Base-by-base conservation (phyloP, 2,797 vertebrate genomes). In the Balearica regulorum region DNA sequence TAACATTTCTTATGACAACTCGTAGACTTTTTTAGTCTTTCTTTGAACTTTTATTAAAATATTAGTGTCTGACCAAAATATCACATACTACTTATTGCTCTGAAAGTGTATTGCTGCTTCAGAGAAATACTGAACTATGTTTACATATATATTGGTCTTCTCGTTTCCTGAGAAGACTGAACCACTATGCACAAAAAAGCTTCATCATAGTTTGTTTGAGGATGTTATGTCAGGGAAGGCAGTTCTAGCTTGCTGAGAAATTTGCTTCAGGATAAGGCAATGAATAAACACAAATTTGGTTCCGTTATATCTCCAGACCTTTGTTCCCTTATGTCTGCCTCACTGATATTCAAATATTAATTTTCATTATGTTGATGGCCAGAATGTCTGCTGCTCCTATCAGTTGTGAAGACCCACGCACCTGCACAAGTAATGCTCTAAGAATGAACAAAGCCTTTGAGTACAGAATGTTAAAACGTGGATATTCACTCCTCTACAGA, bases 321-420 rank as follows among this genome's bases (percentile, higher is more conserved):
- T 83, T 64, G 53, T 48, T 68, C 16, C 49, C 28, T 85, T 66
- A 43, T 70, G 35, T 31, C 72, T 83, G 22, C 19, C 31, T 78
- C 26, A 39, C 33, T 72, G 73, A 10, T 35, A 78, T 9, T 12
- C 7, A 6, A 61, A 37, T 68, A 62, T 48, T 83, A 71, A 90
- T 93, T 95, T 66, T 79, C 60, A 33, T 28, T 25, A 2, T 54
- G 54, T 21, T 73, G 39, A 33, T 62, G 77, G 49, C 16, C 65
- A 43, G 33, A 17, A 48, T 68, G 37, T 65, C 29, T 71, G 61
- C 54, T 76, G 43, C 58, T 81, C 33, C 72, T 49, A 62, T 70
- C 48, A 85, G 20, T 39, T 49, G 22, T 10, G 16, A 57, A 10
- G 64, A 17, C 26, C 83, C 0, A 0, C 35, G 11, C 0, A 0